Conservation (phyloP, 2,797 vertebrate species). For the Myripristis jacobus region DNA sequence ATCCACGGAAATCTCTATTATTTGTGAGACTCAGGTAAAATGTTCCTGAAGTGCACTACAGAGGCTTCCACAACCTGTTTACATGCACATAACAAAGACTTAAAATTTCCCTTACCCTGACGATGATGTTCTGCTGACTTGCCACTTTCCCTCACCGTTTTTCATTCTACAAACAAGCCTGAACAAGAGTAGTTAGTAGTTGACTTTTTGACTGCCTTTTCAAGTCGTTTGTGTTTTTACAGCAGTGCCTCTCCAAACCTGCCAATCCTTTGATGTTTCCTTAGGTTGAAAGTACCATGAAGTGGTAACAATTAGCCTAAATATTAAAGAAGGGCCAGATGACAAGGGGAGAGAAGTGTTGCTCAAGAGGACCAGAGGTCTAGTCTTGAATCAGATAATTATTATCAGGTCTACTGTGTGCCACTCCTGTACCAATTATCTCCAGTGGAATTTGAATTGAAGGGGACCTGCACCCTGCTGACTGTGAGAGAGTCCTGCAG, state of each 20-base stretch:
- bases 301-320: background rate
- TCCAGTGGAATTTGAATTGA: constrained; percentile 25
- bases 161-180: constrained; percentile 39
- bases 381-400: background rate
- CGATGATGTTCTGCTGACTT: constrained; percentile 55
- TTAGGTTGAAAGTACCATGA: constrained; percentile 24
- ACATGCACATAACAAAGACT: constrained; percentile 45
- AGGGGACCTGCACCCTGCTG: background rate
- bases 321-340: background rate
- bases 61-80: constrained; percentile 28
- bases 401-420: background rate
- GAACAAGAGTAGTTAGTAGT: constrained; percentile 28
- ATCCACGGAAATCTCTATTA: background rate
- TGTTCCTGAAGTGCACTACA: constrained; percentile 3
- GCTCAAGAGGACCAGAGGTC: constrained; percentile 7
- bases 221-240: constrained; percentile 7
- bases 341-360: constrained; percentile 3
- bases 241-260: background rate
- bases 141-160: constrained; percentile 28
- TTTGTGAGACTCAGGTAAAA: background rate
- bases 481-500: constrained; percentile 42
- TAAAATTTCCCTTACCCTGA: background rate
- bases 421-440: constrained; percentile 50
- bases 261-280: constrained; percentile 29
- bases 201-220: constrained; percentile 25